Evolutionary conservation across 2,888 invertebrate species (phyloP), one percentile per base, ranked within the genome.

Genomic region (Cantharis lateralis): DNA sequence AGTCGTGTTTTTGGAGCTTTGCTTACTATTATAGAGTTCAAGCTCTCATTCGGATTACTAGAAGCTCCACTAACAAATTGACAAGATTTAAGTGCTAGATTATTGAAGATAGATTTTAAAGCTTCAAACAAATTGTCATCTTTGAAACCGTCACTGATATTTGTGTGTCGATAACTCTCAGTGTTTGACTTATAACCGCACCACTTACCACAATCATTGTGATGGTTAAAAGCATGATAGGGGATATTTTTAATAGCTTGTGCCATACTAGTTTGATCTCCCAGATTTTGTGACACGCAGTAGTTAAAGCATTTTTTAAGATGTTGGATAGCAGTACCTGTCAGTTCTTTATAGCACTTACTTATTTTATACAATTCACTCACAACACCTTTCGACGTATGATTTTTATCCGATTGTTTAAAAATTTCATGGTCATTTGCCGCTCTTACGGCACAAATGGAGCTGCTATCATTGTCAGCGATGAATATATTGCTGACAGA

Each of bases 331-430:
- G 72, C 13, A 72, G 28, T 24, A 63, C 28, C 15, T 18, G 62
- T 72, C 7, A 64, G 72, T 26, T 64, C 72, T 62, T 48, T 62
- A 20, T 3, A 20, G 7, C 62, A 0, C 26, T 64, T 24, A 3
- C 13, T 13, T 24, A 24, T 72, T 64, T 79, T 77, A 48, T 82
- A 20, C 5, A 20, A 72, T 61, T 75, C 79, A 16, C 26, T 76
- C 10, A 76, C 77, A 16, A 82, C 77, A 70, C 80, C 80, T 78
- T 81, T 82, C 18, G 48, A 66, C 2, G 79, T 82, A 73, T 82
- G 80, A 77, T 82, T 82, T 79, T 79, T 71, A 76, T 83, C 82
- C 0, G 81, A 81, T 5, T 75, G 74, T 68, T 84, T 82, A 3
- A 78, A 16, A 61, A 84, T 79, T 7, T 72, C 16, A 69, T 83